phyloP scores from a whole-genome alignment of 2,797 vertebrate species.

The Presbytis comata region DNA sequence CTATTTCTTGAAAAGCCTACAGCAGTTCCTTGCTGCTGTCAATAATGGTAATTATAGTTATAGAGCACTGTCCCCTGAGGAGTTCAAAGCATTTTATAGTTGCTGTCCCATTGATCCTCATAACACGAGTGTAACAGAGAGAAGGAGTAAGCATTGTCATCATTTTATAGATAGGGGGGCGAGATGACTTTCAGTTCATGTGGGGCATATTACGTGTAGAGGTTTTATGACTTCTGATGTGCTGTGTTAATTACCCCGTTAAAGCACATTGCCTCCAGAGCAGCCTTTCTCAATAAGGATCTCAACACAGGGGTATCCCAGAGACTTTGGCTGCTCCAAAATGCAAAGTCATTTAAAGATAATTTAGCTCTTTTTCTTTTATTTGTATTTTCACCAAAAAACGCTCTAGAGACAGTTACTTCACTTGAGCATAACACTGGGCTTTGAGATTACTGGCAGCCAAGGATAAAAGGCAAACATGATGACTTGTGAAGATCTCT shows the following conservation, averaged over 20 bases:
- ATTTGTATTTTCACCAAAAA: neutral
- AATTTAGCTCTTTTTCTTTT: neutral
- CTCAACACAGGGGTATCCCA: neutral
- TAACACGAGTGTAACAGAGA: neutral
- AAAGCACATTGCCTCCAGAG: neutral
- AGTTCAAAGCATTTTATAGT: slow-evolving; percentile 16
- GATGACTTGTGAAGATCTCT: neutral
- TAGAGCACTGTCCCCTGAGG: neutral
- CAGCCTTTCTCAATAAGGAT: neutral
- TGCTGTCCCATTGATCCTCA: neutral
- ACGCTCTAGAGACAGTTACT: neutral
- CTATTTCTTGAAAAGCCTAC: neutral
- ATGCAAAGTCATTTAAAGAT: neutral
- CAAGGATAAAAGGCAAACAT: neutral
- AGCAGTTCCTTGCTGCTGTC: neutral
- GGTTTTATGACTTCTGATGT: neutral
- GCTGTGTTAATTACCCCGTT: neutral
- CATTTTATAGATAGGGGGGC: neutral
- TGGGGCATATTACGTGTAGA: neutral
- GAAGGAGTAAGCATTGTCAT: neutral
- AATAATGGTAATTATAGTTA: slow-evolving; percentile 43
- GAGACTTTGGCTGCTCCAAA: neutral
- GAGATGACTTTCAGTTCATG: neutral
- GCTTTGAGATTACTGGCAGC: neutral
- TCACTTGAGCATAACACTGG: neutral